Percentiles rank a stretch among this genome's conserved stretches.
Conservation (phyloP, 1,140 invertebrate genomes). For the Protaetia brevitarsis region DNA sequence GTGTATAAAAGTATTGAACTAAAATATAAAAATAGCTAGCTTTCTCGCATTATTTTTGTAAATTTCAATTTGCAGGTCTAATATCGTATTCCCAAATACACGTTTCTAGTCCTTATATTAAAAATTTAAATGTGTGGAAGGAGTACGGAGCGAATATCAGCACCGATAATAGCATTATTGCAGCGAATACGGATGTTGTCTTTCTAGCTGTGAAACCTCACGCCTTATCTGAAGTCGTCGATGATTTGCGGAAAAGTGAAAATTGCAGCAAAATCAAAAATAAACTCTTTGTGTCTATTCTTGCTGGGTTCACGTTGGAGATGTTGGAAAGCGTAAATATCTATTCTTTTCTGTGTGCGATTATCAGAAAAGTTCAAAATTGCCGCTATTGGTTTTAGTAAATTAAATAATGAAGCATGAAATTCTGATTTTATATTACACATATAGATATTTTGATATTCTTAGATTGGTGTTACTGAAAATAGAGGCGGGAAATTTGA, state of each 20-base stretch:
- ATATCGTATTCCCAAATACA: constrained; percentile 59
- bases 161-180: constrained; percentile 61
- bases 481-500: too few relatives aligned
- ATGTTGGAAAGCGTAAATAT: constrained; percentile 63
- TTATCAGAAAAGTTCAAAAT: too few relatives aligned
- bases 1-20: too few relatives aligned
- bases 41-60: constrained; percentile 1
- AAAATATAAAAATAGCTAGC: neutral
- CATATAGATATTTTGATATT: too few relatives aligned
- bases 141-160: constrained; percentile 59
- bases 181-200: constrained; percentile 68
- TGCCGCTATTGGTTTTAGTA: too few relatives aligned
- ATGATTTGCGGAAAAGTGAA: constrained; percentile 42
- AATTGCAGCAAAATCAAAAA: constrained; percentile 43
- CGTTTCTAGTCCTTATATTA: constrained; percentile 65
- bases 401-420: too few relatives aligned
- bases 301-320: constrained; percentile 72
- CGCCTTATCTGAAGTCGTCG: constrained; percentile 62
- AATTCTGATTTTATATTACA: too few relatives aligned
- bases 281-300: constrained; percentile 72
- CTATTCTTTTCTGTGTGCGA: too few relatives aligned
- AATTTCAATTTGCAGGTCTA: constrained; percentile 53
- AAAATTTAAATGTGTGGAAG: constrained; percentile 65
- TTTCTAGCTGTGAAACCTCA: constrained; percentile 86
- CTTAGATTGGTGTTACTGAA: too few relatives aligned